Base-by-base conservation (phyloP, 1,140 invertebrate species). In the Lepidurus couesii region DNA sequence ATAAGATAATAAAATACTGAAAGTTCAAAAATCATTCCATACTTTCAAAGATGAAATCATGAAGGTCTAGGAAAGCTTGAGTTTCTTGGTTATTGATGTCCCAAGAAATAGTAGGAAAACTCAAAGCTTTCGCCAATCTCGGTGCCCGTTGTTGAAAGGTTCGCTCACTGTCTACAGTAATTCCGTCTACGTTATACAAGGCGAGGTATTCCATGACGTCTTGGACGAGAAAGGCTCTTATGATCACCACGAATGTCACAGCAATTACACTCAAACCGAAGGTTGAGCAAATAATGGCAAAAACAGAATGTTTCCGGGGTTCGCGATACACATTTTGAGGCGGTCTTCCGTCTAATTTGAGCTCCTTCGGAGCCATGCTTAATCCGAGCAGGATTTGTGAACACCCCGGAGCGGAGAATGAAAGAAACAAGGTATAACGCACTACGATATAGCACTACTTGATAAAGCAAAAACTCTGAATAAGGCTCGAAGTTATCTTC, bases 81-180 rank as follows among this genome's bases (percentile, higher is more conserved):
- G 74, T 77, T 16, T 82, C 77, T 44, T 81, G 80, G 21, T 79
- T n/a, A 6, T 80, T 76, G 9, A 65, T n/a, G 11, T 76, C 26
- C 47, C 74, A 80, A 16, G 81, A 83, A 73, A 83, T 78, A 7
- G 83, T 83, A 73, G 77, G 75, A 75, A 83, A 81, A 13, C 78
- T 75, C 34, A 83, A 24, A 10, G 82, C 79, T 47, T 79, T 75
- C 10, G 81, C 79, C 34, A 84, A 75, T 75, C 80, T 75, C 42
- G 80, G 42, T 9, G 78, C 80, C 21, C 76, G 79, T 77, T 47
- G 13, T 21, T 16, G 42, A 24, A 79, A 65, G 53, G 53, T 65
- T 65, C 53, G 53, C 53, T 65, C 53, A 10, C 9, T 65, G 13
- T 65, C 53, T 16, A 65, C 13, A 21, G 13, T 65, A 65, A 16